Percentiles rank a stretch among this genome's conserved stretches.
Conservation (phyloP, 2,797 vertebrate genomes). For the Luscinia luscinia region DNA sequence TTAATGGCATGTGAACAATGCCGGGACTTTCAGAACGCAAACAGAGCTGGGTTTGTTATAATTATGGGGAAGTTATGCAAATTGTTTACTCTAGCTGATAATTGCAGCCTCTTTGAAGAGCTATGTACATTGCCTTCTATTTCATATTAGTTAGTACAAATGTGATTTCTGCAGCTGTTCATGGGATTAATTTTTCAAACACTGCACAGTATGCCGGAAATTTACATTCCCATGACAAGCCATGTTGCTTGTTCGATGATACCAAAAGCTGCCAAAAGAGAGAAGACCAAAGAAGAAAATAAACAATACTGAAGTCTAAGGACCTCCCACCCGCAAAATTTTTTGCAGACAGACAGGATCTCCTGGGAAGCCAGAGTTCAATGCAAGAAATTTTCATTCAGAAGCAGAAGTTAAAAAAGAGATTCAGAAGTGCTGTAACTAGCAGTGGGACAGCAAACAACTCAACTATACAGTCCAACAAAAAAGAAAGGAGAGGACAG, state of each 20-base stretch:
- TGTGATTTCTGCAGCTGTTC: neutral
- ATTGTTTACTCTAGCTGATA: neutral
- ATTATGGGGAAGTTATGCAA: neutral
- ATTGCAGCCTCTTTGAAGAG: neutral
- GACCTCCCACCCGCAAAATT: accelerated
- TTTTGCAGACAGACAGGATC: neutral
- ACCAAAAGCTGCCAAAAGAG: neutral
- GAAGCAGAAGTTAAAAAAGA: neutral
- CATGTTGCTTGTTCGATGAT: neutral
- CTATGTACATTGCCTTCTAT: neutral
- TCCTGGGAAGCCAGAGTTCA: neutral
- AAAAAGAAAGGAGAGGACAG: neutral
- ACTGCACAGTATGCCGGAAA: neutral
- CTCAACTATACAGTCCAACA: neutral
- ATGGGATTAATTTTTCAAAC: neutral
- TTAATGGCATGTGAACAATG: neutral
- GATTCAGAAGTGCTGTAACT: neutral
- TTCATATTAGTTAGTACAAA: neutral
- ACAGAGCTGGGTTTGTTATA: neutral
- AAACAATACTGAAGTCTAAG: neutral
- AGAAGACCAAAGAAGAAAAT: neutral
- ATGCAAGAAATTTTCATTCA: neutral
- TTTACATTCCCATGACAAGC: neutral
- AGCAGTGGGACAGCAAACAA: neutral
- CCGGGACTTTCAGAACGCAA: neutral